Evolutionary conservation across 2,888 invertebrate species (phyloP), one percentile per base, ranked within the genome.

Genomic region (Hydroisotoma schaefferi): DNA sequence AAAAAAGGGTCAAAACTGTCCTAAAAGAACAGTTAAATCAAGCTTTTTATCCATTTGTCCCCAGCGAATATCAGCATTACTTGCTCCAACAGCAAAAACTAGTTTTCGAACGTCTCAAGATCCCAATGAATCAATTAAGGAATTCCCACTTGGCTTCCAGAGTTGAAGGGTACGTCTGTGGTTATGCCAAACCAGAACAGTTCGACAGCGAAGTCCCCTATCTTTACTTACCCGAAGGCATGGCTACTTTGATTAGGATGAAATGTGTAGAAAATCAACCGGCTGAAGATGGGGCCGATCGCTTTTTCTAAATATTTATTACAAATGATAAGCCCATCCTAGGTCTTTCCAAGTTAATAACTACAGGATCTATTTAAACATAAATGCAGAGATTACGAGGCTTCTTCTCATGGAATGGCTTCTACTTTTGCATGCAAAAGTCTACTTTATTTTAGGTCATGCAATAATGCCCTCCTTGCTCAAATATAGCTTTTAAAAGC

Each of bases 121-220:
- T 55, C n/a, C 55, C 27, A 25, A 18, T 26, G 22, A 10, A 23
- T 6, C 55, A 55, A 48, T n/a, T 55, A 23, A 47, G 47, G 1
- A 33, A 55, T 37, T 47, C 47, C n/a, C 55, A 55, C 25, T 48
- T 55, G 55, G 55, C 55, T 23, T 27, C 47, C 25, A 27, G 47
- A 33, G 20, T 55, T 25, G 55, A 55, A 48, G 55, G 55, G 10
- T 55, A 47, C 37, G 22, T 55, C 5, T 26, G 47, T 10, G 55
- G 55, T 15, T 55, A 43, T 37, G 47, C 29, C 20, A 47, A 2
- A 18, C 55, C 55, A 10, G 55, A 33, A 12, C 20, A 28, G 8
- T 55, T 55, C 33, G 47, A 47, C 6, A 23, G 33, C 10, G 55
- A 55, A 23, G 2, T 55, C 8, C 15, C 55, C 28, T 46, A 55